Evolutionary conservation across 2,797 vertebrate species (phyloP), one percentile per base, ranked within the genome.

Genomic region (Betta splendens): DNA sequence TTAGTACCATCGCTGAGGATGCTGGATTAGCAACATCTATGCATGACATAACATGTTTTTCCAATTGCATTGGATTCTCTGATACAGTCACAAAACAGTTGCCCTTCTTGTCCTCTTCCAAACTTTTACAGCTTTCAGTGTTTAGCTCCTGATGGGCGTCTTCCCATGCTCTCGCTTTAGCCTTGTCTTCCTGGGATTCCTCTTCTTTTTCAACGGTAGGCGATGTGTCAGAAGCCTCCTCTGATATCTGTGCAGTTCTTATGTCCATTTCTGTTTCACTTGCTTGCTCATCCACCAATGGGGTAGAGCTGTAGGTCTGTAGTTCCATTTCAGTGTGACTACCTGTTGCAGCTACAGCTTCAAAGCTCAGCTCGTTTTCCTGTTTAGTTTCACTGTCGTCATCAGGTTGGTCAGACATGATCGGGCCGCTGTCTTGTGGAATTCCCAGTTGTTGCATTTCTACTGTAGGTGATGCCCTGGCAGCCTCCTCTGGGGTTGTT

Each of bases 391-490:
- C 4, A 25, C 7, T 7, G 25, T 25, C 23, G 4, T 7, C 23
- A 25, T 25, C 7, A 25, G 25, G 25, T 25, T 25, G 23, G 25
- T 25, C 23, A 25, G 4, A 4, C 25, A 3, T 16, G 7, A 7
- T 52, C 17, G 42, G n/a, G 36, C 36, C 28, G 59, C 6, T 21
- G 15, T 16, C 35, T 15, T 64, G 55, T 15, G 28, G 42, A 13
- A 5, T 63, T 23, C 48, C 9, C 40, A 36, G 39, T 32, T 64
- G 39, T 32, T 64, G 55, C 16, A 49, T 52, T 48, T 62, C 61
- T n/a, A 48, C 26, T 28, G 16, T 38, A 32, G 15, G 49, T n/a
- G 29, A 32, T 3, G 5, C 4, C 5, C 31, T 15, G 28, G 25
- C 31, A 13, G 8, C 44, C 1, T 43, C 39, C 32, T 45, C 37